These are phyloP conservation scores for Scaptodrosophila latifasciaeformis DNA, from an alignment of 2,888 invertebrate genomes.

Conservation along the genomic window DNA sequence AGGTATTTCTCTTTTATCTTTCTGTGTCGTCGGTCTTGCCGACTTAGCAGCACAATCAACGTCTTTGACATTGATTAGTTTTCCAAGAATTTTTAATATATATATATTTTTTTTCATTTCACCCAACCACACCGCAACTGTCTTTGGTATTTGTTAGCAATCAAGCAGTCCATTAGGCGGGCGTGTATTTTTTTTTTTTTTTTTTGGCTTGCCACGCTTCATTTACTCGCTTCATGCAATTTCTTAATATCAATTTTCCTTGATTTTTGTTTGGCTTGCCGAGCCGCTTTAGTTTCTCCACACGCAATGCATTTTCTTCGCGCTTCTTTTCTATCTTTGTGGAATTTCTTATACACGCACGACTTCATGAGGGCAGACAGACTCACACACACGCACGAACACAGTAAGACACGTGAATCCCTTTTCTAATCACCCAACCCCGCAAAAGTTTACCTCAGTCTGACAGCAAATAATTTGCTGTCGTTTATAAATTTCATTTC, in stretches of 20 bases:
- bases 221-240: slow-evolving; percentile 64
- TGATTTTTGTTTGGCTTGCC: slow-evolving; percentile 27
- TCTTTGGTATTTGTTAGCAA: slow-evolving; percentile 26
- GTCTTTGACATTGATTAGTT: slow-evolving; percentile 65
- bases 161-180: slow-evolving; percentile 61
- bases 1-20: slow-evolving; percentile 21
- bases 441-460: neutral
- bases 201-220: slow-evolving; percentile 63
- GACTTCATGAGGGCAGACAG: slow-evolving; percentile 1
- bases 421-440: no score
- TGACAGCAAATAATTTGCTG: slow-evolving; percentile 53
- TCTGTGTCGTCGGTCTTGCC: slow-evolving; percentile 30
- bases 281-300: slow-evolving; percentile 28
- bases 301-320: slow-evolving; percentile 51
- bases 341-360: slow-evolving; percentile 38
- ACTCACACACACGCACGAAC: slow-evolving; percentile 1
- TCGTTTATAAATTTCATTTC: slow-evolving; percentile 38
- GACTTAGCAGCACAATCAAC: slow-evolving; percentile 44
- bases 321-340: slow-evolving; percentile 24
- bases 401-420: slow-evolving; percentile 1
- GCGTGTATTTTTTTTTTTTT: no score
- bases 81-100: slow-evolving; percentile 62
- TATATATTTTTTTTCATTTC: slow-evolving; percentile 16
- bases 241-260: slow-evolving; percentile 62
- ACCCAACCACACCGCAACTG: no score